phyloP scores from a whole-genome alignment of 2,797 vertebrate genomes.

The Taeniopygia guttata region DNA sequence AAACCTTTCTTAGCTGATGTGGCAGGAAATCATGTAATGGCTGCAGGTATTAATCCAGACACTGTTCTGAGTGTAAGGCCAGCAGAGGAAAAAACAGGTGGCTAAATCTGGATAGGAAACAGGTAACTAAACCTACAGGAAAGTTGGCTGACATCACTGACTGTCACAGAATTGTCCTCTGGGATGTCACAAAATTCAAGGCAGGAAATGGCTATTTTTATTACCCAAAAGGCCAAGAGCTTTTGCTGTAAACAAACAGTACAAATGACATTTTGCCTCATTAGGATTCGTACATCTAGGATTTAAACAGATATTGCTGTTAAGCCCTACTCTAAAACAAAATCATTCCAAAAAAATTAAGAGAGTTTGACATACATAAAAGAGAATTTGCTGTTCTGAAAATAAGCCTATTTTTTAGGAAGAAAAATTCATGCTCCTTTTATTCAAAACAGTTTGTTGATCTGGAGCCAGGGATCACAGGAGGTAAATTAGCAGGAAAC shows the following conservation, averaged over 20 bases:
- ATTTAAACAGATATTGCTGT: background rate
- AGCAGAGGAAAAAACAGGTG: background rate
- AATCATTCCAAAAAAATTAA: background rate
- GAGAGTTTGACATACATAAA: background rate
- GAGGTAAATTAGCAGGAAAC: conserved; percentile 59
- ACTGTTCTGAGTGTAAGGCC: background rate
- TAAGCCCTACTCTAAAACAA: background rate
- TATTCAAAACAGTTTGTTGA: background rate
- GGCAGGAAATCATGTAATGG: background rate
- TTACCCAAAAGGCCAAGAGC: background rate
- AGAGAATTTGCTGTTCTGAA: background rate
- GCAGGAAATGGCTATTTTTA: background rate
- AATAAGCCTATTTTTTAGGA: conserved; percentile 5
- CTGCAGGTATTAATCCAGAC: background rate
- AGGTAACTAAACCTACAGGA: background rate
- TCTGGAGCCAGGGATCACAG: background rate
- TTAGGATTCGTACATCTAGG: background rate
- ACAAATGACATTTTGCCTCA: background rate
- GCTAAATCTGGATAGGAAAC: background rate
- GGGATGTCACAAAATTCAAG: background rate
- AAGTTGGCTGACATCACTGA: background rate
- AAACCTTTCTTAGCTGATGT: background rate
- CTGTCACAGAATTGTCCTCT: background rate
- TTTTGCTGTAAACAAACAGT: background rate
- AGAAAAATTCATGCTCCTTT: background rate